A percentile compares a stretch with the other conserved stretches of the same genome.
Evolutionary conservation across 2,888 invertebrate genomes (phyloP).

Genomic region (Netelia inedita): DNA sequence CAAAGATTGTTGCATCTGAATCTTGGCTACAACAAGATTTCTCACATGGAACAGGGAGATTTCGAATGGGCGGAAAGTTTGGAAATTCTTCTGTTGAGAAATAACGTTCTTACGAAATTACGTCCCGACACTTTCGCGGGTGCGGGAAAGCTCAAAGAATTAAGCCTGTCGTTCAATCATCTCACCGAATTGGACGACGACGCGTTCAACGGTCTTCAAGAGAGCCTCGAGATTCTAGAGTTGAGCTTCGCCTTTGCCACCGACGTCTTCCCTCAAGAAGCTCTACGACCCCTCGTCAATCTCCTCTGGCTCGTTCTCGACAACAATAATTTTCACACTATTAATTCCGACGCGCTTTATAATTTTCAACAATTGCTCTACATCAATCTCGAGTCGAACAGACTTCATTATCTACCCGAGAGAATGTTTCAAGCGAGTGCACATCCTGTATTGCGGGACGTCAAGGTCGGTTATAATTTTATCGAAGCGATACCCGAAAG

Average conservation of each 20-base stretch:
- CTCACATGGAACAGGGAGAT: constrained; percentile 91
- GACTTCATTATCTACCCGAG: constrained; percentile 90
- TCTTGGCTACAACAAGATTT: constrained; percentile 94
- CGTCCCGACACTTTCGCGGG: constrained; percentile 84
- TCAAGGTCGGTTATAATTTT: constrained; percentile 93
- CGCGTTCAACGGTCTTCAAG: constrained; percentile 92
- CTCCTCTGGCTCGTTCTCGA: constrained; percentile 94
- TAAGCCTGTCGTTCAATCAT: constrained; percentile 96
- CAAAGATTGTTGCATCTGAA: constrained; percentile 94
- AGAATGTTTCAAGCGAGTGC: constrained; percentile 90
- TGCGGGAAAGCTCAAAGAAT: constrained; percentile 92
- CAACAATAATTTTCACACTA: constrained; percentile 93
- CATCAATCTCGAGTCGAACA: constrained; percentile 94
- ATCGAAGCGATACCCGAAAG: constrained; percentile 89
- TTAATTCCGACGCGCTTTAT: constrained; percentile 90
- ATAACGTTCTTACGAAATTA: constrained; percentile 92
- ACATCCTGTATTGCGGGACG: constrained; percentile 91
- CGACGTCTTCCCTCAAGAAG: constrained; percentile 91
- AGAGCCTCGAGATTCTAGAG: constrained; percentile 92
- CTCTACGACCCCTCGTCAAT: constrained; percentile 90
- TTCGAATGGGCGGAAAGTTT: constrained; percentile 93
- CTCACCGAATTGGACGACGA: constrained; percentile 93
- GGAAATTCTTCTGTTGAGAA: constrained; percentile 92
- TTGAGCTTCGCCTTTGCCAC: constrained; percentile 94
- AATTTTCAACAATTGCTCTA: constrained; percentile 88